Conservation (phyloP, 1,140 invertebrate genomes). For the Drosophila teissieri region DNA sequence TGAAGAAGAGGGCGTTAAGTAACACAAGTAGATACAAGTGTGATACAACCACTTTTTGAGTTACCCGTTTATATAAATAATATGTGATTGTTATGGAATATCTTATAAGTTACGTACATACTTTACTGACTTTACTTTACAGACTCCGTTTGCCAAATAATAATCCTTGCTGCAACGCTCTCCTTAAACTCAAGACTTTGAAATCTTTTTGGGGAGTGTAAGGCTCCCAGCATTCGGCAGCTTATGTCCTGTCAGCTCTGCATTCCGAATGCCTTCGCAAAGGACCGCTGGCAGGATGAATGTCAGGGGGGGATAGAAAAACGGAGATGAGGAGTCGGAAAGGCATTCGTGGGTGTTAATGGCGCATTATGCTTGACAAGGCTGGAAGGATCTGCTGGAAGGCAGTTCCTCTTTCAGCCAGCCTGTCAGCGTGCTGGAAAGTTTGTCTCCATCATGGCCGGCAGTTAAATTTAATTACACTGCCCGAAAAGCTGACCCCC, state of each 20-base stretch:
- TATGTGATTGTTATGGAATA: too few relatives aligned
- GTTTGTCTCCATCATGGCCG: conserved; percentile 40
- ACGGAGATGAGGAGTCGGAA: background rate
- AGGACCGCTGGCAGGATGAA: background rate
- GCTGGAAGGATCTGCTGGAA: conserved; percentile 25
- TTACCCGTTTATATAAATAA: too few relatives aligned
- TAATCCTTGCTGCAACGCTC: too few relatives aligned
- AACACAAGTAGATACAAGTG: too few relatives aligned
- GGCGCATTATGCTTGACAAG: conserved; percentile 33
- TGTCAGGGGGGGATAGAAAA: conserved; percentile 9
- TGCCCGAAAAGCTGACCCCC: conserved; percentile 60
- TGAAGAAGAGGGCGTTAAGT: background rate
- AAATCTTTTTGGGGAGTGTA: conserved; percentile 11
- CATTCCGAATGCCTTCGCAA: conserved; percentile 27
- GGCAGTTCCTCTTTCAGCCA: conserved; percentile 20
- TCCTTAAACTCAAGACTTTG: background rate
- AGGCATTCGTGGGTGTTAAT: conserved; percentile 35
- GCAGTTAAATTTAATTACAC: conserved; percentile 80
- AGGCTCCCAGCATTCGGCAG: background rate
- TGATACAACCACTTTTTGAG: too few relatives aligned
- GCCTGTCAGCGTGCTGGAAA: conserved; percentile 35
- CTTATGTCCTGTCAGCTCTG: conserved; percentile 34
- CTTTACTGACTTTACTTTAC: too few relatives aligned
- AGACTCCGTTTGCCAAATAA: too few relatives aligned
- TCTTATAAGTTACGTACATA: too few relatives aligned